These are phyloP conservation scores for Gracilinanus agilis DNA, from an alignment of 2,113 vertebrate genomes.

Conservation along the genomic window DNA sequence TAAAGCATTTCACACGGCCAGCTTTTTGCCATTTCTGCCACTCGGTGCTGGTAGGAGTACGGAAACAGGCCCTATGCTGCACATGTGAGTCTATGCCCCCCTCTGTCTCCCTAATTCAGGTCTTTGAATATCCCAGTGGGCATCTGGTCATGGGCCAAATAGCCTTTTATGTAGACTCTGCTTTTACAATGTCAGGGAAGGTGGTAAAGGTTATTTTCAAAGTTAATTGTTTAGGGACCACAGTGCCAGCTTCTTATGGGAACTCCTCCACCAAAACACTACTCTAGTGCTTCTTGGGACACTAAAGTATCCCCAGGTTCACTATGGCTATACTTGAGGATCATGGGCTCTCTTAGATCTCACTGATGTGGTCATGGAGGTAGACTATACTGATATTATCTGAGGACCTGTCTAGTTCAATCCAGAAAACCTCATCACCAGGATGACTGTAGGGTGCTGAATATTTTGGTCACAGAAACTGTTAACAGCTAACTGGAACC, in stretches of 20 bases:
- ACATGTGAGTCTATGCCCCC: conserved; percentile 87
- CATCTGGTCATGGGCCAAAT: neutral
- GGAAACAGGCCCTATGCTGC: conserved; percentile 97
- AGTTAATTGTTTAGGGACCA: neutral
- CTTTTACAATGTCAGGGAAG: neutral
- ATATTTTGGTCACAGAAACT: neutral
- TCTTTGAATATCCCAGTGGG: neutral
- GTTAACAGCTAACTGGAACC: neutral
- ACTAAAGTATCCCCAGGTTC: neutral
- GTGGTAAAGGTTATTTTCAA: neutral
- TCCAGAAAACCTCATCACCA: neutral
- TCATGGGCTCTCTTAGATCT: too few relatives aligned
- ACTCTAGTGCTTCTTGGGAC: neutral
- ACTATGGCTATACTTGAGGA: too few relatives aligned
- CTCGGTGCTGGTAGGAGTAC: conserved; percentile 93
- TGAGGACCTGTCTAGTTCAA: neutral
- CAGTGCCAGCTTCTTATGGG: neutral
- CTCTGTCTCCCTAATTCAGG: too few relatives aligned
- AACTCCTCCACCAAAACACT: neutral
- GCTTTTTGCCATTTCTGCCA: conserved; percentile 98
- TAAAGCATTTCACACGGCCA: conserved; percentile 98
- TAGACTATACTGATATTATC: neutral
- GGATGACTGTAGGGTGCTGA: neutral
- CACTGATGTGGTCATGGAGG: neutral
- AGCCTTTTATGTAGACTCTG: neutral